These are phyloP conservation scores for Marmota flaviventris DNA, from an alignment of 2,113 vertebrate species.

Conservation along the genomic window DNA sequence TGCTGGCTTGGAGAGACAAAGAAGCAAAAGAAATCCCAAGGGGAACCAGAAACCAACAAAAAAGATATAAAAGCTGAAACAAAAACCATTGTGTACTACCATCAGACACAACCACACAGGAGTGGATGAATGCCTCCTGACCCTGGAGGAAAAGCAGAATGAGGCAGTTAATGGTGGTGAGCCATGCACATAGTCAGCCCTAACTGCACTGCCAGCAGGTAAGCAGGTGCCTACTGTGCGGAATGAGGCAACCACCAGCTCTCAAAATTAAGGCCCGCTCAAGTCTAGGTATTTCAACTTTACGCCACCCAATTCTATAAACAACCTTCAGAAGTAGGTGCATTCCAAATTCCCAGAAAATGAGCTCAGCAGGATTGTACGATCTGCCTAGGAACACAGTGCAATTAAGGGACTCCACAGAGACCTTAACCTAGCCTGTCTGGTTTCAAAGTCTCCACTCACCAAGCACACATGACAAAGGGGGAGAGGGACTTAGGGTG, in stretches of 20 bases:
- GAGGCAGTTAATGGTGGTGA: not conserved
- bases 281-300: not conserved
- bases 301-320: constrained; percentile 2
- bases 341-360: constrained; percentile 3
- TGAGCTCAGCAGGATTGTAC: not conserved
- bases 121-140: not conserved
- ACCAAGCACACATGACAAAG: not conserved
- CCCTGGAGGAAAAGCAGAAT: not conserved
- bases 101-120: not conserved
- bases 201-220: accelerated
- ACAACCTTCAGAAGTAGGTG: not conserved
- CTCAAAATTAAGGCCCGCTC: not conserved
- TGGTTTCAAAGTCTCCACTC: constrained; percentile 20
- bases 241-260: not conserved
- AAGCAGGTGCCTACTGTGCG: not conserved
- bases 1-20: not conserved
- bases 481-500: not conserved
- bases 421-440: not conserved
- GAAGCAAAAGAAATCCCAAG: not conserved
- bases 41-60: not conserved
- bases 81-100: not conserved
- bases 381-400: not conserved
- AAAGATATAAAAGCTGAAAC: not conserved
- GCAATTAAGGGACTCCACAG: not conserved
- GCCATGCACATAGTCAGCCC: not conserved